Evolutionary conservation across 2,888 invertebrate species (phyloP), one percentile per base, ranked within the genome.

Genomic region (Torymus aiolomorphi): DNA sequence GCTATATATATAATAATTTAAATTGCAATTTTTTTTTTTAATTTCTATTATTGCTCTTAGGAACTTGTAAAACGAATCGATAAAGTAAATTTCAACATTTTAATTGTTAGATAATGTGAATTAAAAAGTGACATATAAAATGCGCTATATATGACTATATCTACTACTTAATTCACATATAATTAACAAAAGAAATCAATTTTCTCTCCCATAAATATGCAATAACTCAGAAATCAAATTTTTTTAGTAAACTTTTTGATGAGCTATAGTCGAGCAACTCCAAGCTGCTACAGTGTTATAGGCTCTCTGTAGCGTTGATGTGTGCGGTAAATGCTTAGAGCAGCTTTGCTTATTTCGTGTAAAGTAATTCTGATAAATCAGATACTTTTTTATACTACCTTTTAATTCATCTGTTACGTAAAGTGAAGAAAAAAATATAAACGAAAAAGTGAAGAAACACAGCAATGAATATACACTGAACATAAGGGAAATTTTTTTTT

Each of bases 291-390:
- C 20, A 65, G 52, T 75, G 31, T 59, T 65, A 51, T 65, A 65
- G 52, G 56, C 57, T 74, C 56, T 63, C 56, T 5, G 63, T 73
- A 59, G 57, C 59, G 61, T 71, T 18, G 11, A 12, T 65, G 59
- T 61, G 13, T 69, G 67, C 67, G 54, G 31, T 73, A 74, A 62
- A 49, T 66, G 61, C 65, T 78, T 77, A 77, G 57, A 76, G 56
- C 62, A 71, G 63, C 24, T 65, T 76, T 31, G 65, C 56, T 63
- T 56, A n/a, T 52, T 20, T 57, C 24, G 18, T 71, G 57, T 12
- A 20, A 67, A 75, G 18, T 13, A 56, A 78, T 62, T 73, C 49
- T 56, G n/a, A 72, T 67, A 11, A 66, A 67, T 67, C 31, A 18
- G 18, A 72, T 42, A 63, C 49, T 73, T 73, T 61, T 75, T 42